These are phyloP conservation scores for Aculops lycopersici DNA, from an alignment of 1,140 invertebrate genomes.

Conservation along the genomic window DNA sequence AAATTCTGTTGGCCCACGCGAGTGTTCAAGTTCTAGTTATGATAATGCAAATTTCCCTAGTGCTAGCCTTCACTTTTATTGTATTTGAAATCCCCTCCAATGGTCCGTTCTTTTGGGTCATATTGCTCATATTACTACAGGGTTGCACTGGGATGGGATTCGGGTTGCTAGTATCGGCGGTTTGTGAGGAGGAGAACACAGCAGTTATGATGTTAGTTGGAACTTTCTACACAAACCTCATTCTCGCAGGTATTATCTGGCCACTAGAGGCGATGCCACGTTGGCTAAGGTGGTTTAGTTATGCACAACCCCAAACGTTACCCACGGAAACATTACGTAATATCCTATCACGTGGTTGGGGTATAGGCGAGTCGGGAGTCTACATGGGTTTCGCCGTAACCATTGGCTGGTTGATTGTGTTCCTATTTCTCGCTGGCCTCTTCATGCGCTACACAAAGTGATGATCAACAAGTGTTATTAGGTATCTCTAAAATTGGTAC, in stretches of 20 bases:
- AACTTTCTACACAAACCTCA: constrained; percentile 58
- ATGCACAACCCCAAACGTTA: constrained; percentile 52
- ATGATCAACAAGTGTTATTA: too few species aligned
- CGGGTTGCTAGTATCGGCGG: constrained; percentile 50
- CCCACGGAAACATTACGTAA: constrained; percentile 57
- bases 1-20: constrained; percentile 63
- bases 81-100: constrained; percentile 42
- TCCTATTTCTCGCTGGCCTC: constrained; percentile 38
- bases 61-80: constrained; percentile 44
- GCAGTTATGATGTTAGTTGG: constrained; percentile 66
- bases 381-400: constrained; percentile 60
- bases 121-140: constrained; percentile 32
- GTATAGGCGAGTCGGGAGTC: constrained; percentile 38
- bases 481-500: too few species aligned
- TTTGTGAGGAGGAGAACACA: constrained; percentile 53
- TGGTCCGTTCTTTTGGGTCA: constrained; percentile 36
- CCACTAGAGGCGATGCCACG: constrained; percentile 65
- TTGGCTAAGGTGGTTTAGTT: constrained; percentile 27
- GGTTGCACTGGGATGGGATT: constrained; percentile 75
- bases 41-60: constrained; percentile 53
- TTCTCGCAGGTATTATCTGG: constrained; percentile 53
- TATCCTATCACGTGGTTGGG: constrained; percentile 61
- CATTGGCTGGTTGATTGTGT: constrained; percentile 48
- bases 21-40: constrained; percentile 69
- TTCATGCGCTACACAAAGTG: neutral